Base-by-base conservation (phyloP, 2,797 vertebrate species). In the Cossypha niveicapilla region DNA sequence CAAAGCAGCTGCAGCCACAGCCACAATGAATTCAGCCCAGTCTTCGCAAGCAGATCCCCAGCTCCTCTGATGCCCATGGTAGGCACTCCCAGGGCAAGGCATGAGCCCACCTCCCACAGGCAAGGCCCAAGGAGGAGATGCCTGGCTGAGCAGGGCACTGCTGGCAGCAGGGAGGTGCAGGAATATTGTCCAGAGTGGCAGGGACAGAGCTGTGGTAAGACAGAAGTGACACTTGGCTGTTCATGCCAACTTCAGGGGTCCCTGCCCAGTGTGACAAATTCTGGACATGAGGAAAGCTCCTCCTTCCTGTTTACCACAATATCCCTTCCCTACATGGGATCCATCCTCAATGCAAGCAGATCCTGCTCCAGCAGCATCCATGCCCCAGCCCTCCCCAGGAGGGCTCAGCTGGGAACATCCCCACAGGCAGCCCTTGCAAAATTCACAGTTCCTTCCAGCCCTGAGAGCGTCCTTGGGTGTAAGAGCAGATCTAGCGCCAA, bases 391-490 rank as follows among this genome's bases (percentile, higher is more conserved):
- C 71, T 27, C 10, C 32, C 44, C 28, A 27, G 5, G 25, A 48
- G 22, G 15, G 39, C 21, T 41, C 34, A 45, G 39, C 21, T 23
- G 12, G 37, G 44, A 67, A 13, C 32, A 60, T 37, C 37, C 10
- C 32, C 2, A 0, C 45, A 19, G 32, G 45, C 44, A 76, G 45
- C 30, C 37, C 71, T 47, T 30, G 25, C 35, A 72, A 72, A 80
- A 61, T n/a, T 27, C 54, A 44, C 27, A 50, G 66, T 13, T 81
- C 28, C 16, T n/a, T 54, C 45, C 45, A 42, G 37, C 68, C 51
- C 48, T 27, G 25, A 24, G 47, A 70, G 30, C 0, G 0, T 0
- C 0, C 25, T 47, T 9, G 47, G 32, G 17, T 32, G 37, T 30
- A 50, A 75, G 39, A n/a, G 30, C 30, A 13, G 18, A n/a, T 53